These are phyloP conservation scores for Phoxinus dragarum DNA, from an alignment of 2,797 vertebrate genomes.

Conservation along the genomic window DNA sequence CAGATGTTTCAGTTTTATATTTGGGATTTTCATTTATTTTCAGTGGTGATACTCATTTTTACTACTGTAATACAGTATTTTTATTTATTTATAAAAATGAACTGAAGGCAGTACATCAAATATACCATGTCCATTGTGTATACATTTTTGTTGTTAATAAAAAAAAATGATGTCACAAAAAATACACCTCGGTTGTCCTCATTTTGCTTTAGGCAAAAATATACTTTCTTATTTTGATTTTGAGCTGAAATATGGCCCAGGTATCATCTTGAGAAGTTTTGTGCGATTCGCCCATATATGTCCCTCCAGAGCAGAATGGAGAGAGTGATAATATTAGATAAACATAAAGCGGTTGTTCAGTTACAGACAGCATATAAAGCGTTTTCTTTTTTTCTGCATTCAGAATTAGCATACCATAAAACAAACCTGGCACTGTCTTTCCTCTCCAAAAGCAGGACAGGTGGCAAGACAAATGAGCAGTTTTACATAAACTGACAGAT, in stretches of 20 bases:
- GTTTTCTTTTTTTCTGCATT: background rate
- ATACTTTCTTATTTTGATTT: background rate
- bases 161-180: background rate
- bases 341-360: constrained; percentile 9
- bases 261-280: background rate
- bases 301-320: background rate
- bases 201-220: background rate
- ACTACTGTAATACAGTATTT: background rate
- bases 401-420: constrained; percentile 25
- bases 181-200: background rate
- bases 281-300: background rate
- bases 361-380: background rate
- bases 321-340: background rate
- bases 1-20: background rate
- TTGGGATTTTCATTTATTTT: background rate
- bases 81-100: background rate
- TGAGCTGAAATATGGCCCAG: background rate
- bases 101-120: background rate
- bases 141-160: too few relatives aligned
- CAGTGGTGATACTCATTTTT: background rate
- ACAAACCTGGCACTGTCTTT: constrained; percentile 37
- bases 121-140: background rate
- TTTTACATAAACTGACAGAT: constrained; percentile 59
- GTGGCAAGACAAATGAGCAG: constrained; percentile 52
- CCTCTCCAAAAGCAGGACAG: constrained; percentile 45